These are phyloP conservation scores for Bettongia penicillata DNA, from an alignment of 2,113 vertebrate genomes.

Conservation along the genomic window DNA sequence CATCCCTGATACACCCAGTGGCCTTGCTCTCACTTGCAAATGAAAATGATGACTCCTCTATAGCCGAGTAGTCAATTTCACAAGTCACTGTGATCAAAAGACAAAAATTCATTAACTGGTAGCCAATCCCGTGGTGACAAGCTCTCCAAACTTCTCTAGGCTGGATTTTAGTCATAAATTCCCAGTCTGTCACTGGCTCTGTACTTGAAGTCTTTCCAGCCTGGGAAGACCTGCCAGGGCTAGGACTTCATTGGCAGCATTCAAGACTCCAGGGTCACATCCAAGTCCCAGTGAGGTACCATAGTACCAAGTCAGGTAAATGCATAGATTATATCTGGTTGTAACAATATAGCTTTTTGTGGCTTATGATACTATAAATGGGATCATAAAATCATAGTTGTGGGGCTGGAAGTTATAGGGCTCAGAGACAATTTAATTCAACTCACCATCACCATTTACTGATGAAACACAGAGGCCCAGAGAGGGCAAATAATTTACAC, in stretches of 20 bases:
- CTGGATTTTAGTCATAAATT: background rate
- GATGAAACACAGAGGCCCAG: background rate
- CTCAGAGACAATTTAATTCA: background rate
- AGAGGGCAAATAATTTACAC: background rate
- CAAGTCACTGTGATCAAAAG: background rate
- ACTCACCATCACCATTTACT: background rate
- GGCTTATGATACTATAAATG: background rate
- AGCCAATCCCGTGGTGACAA: background rate
- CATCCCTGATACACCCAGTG: background rate
- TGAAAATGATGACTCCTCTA: background rate
- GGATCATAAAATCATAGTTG: background rate
- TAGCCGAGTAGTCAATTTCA: background rate
- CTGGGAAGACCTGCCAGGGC: background rate
- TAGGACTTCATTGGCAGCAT: background rate
- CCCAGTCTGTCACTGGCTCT: background rate
- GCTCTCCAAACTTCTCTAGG: background rate
- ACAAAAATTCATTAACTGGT: background rate
- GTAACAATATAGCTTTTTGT: background rate
- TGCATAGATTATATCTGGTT: background rate
- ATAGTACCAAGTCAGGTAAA: background rate
- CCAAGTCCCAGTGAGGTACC: background rate
- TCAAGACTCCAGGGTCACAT: background rate
- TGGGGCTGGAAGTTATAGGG: background rate
- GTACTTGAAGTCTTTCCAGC: background rate
- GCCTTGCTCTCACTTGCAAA: background rate